Percentiles rank a stretch among this genome's conserved stretches.
These are phyloP conservation scores for Trachymyrmex septentrionalis DNA, from an alignment of 1,140 invertebrate genomes.

Conservation along the genomic window DNA sequence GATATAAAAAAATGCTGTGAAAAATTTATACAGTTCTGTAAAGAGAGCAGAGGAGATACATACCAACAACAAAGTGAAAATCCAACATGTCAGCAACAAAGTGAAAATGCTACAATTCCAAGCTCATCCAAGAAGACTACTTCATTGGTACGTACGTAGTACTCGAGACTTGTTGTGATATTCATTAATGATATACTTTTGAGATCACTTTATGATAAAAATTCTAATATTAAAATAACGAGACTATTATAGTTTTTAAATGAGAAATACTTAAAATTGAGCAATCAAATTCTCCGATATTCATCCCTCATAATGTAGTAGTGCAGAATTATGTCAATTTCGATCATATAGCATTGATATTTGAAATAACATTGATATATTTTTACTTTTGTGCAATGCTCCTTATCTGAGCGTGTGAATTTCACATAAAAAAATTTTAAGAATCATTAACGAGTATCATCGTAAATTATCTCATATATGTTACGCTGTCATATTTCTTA, in stretches of 20 bases:
- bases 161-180: background rate
- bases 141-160: slow-evolving; percentile 67
- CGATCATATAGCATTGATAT: background rate
- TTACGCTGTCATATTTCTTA: background rate
- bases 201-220: background rate
- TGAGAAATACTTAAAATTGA: background rate
- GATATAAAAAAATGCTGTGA: slow-evolving; percentile 81
- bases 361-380: background rate
- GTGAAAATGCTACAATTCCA: slow-evolving; percentile 40
- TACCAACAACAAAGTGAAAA: slow-evolving; percentile 43
- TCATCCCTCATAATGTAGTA: background rate
- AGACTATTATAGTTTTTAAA: background rate
- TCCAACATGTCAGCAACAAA: slow-evolving; percentile 44
- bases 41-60: slow-evolving; percentile 53
- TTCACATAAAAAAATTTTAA: background rate
- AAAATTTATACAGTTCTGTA: slow-evolving; percentile 81
- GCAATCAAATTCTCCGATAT: background rate
- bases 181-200: background rate
- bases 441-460: background rate
- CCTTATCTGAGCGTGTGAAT: background rate
- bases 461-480: background rate
- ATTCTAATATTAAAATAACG: background rate
- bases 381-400: background rate
- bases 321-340: background rate
- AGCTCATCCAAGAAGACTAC: slow-evolving; percentile 65